These are phyloP conservation scores for Ophonus ardosiacus DNA, from an alignment of 2,888 invertebrate species.

Conservation along the genomic window DNA sequence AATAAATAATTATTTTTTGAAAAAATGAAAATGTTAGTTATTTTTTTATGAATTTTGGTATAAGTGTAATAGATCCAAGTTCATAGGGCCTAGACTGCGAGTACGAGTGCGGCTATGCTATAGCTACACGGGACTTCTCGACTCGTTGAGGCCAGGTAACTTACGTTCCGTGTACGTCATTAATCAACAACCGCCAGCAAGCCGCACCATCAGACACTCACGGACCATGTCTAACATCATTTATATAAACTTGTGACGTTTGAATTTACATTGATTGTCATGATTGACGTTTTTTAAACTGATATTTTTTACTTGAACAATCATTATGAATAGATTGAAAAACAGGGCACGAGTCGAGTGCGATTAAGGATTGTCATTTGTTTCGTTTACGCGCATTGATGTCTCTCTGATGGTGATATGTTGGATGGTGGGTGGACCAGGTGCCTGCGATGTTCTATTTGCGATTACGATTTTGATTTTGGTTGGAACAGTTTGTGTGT, in stretches of 20 bases:
- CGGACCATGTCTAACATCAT: slow-evolving; percentile 73
- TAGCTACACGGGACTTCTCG: no score
- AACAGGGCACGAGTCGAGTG: background rate
- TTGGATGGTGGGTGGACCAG: no score
- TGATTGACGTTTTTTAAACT: slow-evolving; percentile 70
- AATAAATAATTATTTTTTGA: no score
- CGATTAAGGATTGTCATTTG: background rate
- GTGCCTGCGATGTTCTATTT: no score
- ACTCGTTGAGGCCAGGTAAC: slow-evolving; percentile 28
- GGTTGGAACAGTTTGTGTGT: slow-evolving; percentile 67
- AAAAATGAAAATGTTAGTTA: no score
- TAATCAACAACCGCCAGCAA: slow-evolving; percentile 50
- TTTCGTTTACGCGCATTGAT: slow-evolving; percentile 46
- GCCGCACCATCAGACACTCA: slow-evolving; percentile 62
- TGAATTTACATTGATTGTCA: slow-evolving; percentile 76
- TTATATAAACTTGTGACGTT: slow-evolving; percentile 75
- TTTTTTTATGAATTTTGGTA: no score
- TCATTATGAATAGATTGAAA: slow-evolving; percentile 34
- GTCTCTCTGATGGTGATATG: slow-evolving; percentile 26
- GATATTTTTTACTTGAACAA: slow-evolving; percentile 65
- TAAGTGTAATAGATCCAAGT: no score
- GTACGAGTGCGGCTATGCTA: no score
- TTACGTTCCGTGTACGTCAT: slow-evolving; percentile 53
- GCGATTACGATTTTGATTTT: no score
- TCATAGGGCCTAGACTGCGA: no score